Base-by-base conservation (phyloP, 2,113 vertebrate species). In the Verasper variegatus region DNA sequence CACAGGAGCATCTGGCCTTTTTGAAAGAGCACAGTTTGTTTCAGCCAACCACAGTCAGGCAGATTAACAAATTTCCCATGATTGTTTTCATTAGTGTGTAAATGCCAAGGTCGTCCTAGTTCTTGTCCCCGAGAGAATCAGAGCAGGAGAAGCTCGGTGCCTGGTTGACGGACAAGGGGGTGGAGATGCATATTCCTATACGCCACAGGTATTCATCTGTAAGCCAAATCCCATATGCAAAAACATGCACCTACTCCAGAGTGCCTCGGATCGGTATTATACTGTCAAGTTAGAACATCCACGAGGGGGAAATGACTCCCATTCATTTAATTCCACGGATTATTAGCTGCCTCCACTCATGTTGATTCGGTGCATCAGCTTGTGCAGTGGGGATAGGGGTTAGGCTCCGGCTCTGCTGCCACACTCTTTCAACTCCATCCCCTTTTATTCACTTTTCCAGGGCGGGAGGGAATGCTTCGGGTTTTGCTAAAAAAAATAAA, bases 11-110 rank as follows among this genome's bases (percentile, higher is more conserved):
- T 85, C 63, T 92, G 91, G 90, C 92, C 92, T 91, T 93, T 92
- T 81, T 87, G 52, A 92, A 93, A 91, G 90, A 93, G 89, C 88
- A 91, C 76, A 81, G 85, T 88, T 92, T 86, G 84, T 82, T 89
- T 87, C 71, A 77, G 76, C 83, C 72, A 89, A 87, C 83, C 82
- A 51, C 65, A 70, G 79, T 31, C 3, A 24, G 70, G 64, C 62
- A 71, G 70, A 93, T 93, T 91, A 92, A 89, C 91, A 93, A 91
- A 88, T 89, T 87, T 85, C 71, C 80, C 74, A 71, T 90, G 81
- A 91, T 91, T 90, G 92, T 92, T 92, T 91, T 89, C 83, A 91
- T 91, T 89, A 86, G 84, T 23, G 84, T 74, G 80, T 86, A 91
- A 93, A 93, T 92, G 91, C 86, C 89, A 93, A 81, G 82, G 84